These are phyloP conservation scores for Cygnus olor DNA, from an alignment of 2,797 vertebrate species.

Conservation along the genomic window DNA sequence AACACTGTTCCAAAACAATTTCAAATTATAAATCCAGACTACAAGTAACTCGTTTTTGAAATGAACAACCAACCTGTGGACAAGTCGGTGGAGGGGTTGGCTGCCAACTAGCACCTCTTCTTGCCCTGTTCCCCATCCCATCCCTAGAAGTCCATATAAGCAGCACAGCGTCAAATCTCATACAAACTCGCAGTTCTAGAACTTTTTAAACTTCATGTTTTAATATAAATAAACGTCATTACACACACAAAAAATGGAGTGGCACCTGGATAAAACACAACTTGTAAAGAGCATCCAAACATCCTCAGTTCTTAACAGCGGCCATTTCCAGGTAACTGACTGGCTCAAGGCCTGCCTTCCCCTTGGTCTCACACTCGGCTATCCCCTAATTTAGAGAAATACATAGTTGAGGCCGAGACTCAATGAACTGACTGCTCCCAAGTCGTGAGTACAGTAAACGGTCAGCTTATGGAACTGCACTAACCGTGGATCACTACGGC, in stretches of 20 bases:
- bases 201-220: constrained; percentile 59
- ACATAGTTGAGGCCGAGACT: background rate
- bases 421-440: background rate
- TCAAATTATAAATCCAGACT: constrained; percentile 62
- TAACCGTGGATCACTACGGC: background rate
- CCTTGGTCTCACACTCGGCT: background rate
- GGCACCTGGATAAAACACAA: constrained; percentile 76
- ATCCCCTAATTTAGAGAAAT: constrained; percentile 31
- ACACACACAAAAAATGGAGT: constrained; percentile 74
- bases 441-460: background rate
- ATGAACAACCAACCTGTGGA: constrained; percentile 36
- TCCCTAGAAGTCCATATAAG: constrained; percentile 50
- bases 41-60: constrained; percentile 50
- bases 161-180: constrained; percentile 58
- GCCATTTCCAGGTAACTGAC: constrained; percentile 10
- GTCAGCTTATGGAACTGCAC: background rate
- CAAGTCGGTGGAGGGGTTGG: constrained; percentile 45
- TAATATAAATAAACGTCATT: constrained; percentile 77
- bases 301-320: background rate
- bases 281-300: constrained; percentile 64
- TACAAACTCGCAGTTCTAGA: constrained; percentile 13
- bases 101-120: constrained; percentile 61
- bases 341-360: background rate
- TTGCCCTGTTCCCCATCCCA: constrained; percentile 20
- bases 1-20: constrained; percentile 63